phyloP scores from a whole-genome alignment of 1,140 invertebrate species.

The Macrosteles quadrilineatus region DNA sequence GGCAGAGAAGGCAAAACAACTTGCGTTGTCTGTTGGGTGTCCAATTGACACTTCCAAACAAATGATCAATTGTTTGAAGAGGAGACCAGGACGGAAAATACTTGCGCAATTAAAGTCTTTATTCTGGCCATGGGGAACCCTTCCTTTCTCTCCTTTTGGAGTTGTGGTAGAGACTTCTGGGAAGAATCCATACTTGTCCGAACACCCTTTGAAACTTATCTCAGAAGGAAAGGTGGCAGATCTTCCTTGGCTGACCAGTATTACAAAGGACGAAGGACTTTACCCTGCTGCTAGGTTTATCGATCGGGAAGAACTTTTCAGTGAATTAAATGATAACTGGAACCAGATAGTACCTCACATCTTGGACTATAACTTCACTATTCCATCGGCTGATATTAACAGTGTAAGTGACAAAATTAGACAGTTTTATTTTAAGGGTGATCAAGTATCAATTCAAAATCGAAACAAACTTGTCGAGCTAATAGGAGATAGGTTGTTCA shows the following conservation, averaged over 20 bases:
- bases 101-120: slow-evolving; percentile 41
- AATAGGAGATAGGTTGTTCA: slow-evolving; percentile 40
- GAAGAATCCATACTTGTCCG: slow-evolving; percentile 47
- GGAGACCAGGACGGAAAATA: slow-evolving; percentile 59
- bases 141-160: slow-evolving; percentile 25
- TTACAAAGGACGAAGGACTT: slow-evolving; percentile 47
- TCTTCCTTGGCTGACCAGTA: slow-evolving; percentile 46
- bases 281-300: slow-evolving; percentile 33
- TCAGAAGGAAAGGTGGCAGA: background rate
- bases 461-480: slow-evolving; percentile 31
- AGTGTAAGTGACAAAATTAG: slow-evolving; percentile 36
- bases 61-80: slow-evolving; percentile 69
- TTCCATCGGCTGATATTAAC: slow-evolving; percentile 15
- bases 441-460: slow-evolving; percentile 25
- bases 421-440: slow-evolving; percentile 36
- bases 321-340: slow-evolving; percentile 39
- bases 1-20: slow-evolving; percentile 62
- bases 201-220: slow-evolving; percentile 41
- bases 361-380: slow-evolving; percentile 41
- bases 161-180: slow-evolving; percentile 19
- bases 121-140: background rate
- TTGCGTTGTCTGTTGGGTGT: slow-evolving; percentile 70
- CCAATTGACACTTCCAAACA: slow-evolving; percentile 56
- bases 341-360: slow-evolving; percentile 40
- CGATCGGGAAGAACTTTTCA: slow-evolving; percentile 22